Evolutionary conservation across 92 coral and sea anemone species (phyloP), one percentile per base, ranked within the genome.

Genomic region (Porites evermanni): DNA sequence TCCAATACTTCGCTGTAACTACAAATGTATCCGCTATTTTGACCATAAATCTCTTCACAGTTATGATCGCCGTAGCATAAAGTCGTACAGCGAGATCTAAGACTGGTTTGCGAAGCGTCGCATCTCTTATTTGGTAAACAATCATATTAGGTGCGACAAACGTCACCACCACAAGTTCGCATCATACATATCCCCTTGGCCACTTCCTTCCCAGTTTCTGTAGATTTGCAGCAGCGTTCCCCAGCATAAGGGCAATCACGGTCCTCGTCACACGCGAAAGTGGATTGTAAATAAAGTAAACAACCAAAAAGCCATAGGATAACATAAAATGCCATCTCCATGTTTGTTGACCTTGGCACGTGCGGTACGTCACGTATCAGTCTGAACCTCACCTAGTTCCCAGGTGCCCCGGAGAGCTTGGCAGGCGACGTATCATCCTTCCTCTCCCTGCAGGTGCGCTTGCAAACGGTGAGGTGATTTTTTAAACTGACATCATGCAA

Each of bases 51-150:
- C 16, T 18, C 63, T 20, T 74, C 38, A 52, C 78, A 74, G 20
- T 74, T 38, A n/a, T 10, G 3, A 52, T 74, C n/a, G 17, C 13
- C 1, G 12, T n/a, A 53, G 64, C 78, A 74, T 23, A 8, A 5
- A 0, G 18, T 52, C 59, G 78, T n/a, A 56, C 78, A 74, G 16
- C 32, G 78, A 53, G 13, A 53, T 53, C 10, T 8, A 21, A 4
- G 32, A 29, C 32, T 29, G 32, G 32, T 29, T 29, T 29, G 32
- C 2, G 32, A 8, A 19, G 12, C 2, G 64, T 74, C 64, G 59
- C 78, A 74, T 21, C 53, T 53, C 53, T 52, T 23, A 12, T 61
- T 32, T 16, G 63, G 38, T n/a, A 53, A 74, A 74, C 78, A 74
- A 13, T 74, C 78, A 4, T 74, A 9, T 53, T 74, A 20, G 14